Percentiles rank a stretch among this genome's conserved stretches.
phyloP scores from a whole-genome alignment of 1,140 invertebrate species.

The Pseudomyrmex concolor region DNA sequence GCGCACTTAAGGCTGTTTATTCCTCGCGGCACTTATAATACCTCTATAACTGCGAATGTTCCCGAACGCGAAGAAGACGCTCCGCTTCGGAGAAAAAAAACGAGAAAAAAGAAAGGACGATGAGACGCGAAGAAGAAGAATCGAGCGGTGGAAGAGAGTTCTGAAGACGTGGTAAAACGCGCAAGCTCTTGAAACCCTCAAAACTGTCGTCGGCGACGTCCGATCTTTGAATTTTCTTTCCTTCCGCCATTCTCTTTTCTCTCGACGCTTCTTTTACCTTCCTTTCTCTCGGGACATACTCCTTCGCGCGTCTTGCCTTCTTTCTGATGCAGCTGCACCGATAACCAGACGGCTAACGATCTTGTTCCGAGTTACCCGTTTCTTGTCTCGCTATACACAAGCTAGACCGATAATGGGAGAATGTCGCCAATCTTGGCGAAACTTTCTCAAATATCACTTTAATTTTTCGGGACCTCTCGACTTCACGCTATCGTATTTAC shows the following conservation, averaged over 20 bases:
- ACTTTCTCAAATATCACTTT: slow-evolving; percentile 66
- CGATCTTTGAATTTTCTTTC: slow-evolving; percentile 64
- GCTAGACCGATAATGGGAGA: slow-evolving; percentile 51
- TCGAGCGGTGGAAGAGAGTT: slow-evolving; percentile 31
- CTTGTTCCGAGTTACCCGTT: slow-evolving; percentile 39
- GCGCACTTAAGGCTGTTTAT: slow-evolving; percentile 83
- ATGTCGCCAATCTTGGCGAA: slow-evolving; percentile 62
- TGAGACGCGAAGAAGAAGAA: slow-evolving; percentile 13
- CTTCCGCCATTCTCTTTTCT: background rate
- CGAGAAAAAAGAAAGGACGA: slow-evolving; percentile 18
- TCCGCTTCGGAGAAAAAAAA: background rate
- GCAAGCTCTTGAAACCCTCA: slow-evolving; percentile 40
- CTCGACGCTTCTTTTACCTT: background rate
- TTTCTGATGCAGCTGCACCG: slow-evolving; percentile 56
- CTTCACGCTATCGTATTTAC: slow-evolving; percentile 40
- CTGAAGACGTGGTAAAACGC: slow-evolving; percentile 28
- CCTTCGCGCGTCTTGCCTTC: slow-evolving; percentile 4
- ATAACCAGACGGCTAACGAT: slow-evolving; percentile 71
- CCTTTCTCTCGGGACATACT: background rate
- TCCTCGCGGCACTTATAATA: slow-evolving; percentile 79
- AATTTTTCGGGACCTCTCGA: slow-evolving; percentile 61
- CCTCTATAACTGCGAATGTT: slow-evolving; percentile 74
- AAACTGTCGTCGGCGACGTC: slow-evolving; percentile 50
- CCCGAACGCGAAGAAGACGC: slow-evolving; percentile 42
- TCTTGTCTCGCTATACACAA: slow-evolving; percentile 8